phyloP scores from a whole-genome alignment of 2,113 vertebrate genomes.

The Chinchilla lanigera region DNA sequence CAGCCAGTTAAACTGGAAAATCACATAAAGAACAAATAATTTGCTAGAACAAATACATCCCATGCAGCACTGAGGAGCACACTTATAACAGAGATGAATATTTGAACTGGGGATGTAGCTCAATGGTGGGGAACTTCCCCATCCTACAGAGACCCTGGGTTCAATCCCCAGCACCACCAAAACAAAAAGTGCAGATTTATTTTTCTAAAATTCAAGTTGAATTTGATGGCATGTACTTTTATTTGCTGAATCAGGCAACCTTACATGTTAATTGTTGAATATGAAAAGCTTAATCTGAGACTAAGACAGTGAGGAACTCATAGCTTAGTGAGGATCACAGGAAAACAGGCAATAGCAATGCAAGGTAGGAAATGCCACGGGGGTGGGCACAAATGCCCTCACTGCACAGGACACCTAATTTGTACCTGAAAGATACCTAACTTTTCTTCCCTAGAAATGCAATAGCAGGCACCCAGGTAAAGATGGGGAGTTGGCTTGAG shows the following conservation, averaged over 20 bases:
- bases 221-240: neutral
- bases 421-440: no score
- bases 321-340: neutral
- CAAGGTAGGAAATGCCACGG: no score
- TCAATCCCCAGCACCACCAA: neutral
- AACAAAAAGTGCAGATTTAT: neutral
- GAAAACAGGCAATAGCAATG: neutral
- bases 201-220: neutral
- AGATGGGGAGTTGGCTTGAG: neutral
- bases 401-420: neutral
- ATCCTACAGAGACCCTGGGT: neutral
- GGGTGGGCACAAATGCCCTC: no score
- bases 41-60: neutral
- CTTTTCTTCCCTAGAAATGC: neutral
- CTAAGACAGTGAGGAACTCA: neutral
- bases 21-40: neutral
- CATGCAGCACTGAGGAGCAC: neutral
- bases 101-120: neutral
- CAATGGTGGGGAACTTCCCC: neutral
- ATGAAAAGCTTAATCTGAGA: neutral
- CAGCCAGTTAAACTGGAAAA: neutral
- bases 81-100: neutral
- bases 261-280: neutral
- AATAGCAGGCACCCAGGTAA: neutral
- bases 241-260: neutral